Base-by-base conservation (phyloP, 2,797 vertebrate species). In the Thaleichthys pacificus region DNA sequence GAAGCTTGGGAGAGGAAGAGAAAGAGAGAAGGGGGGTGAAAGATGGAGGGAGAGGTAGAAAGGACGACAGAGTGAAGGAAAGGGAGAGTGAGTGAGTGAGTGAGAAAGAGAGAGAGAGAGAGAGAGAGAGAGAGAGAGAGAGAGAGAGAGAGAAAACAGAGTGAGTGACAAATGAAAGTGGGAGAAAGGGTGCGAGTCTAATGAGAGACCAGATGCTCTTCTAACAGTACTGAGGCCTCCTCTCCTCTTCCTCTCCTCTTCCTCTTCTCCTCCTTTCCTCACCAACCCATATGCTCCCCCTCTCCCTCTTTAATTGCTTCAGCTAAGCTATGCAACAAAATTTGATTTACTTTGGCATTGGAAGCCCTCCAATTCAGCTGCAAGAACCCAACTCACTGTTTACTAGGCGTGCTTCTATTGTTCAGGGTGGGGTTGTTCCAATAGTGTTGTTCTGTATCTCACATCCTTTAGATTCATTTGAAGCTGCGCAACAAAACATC, bases 341-440 rank as follows among this genome's bases (percentile, higher is more conserved):
- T 82, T 76, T 75, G 30, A 77, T 75, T 80, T 73, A 75, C 77
- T 82, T 80, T 69, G 66, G 66, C 67, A 56, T 58, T 74, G 61
- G 49, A 62, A 73, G 26, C 12, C 38, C 64, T 66, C 42, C n/a
- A 49, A 56, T 32, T 56, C 30, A 35, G 42, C 42, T 3, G 42
- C 42, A 47, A 3, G 42, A 47, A 47, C 1, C 42, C 42, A 47
- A 14, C 14, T 47, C 42, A 14, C 42, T 47, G 42, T 47, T 47
- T 8, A 47, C 42, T 14, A 47, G 42, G 42, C 12, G 9, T 47
- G 42, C 3, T 11, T 47, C 42, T 47, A 47, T 47, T 47, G 42
- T 47, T 47, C 42, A 47, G 2, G 0, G 42, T 14, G 12, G 9
- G 11, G 42, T 14, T 14, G 42, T 14, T 47, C 42, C 9, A 47